Percentiles rank a stretch among this genome's conserved stretches.
phyloP scores from a whole-genome alignment of 2,888 invertebrate species.

The Gnatocerus cornutus region DNA sequence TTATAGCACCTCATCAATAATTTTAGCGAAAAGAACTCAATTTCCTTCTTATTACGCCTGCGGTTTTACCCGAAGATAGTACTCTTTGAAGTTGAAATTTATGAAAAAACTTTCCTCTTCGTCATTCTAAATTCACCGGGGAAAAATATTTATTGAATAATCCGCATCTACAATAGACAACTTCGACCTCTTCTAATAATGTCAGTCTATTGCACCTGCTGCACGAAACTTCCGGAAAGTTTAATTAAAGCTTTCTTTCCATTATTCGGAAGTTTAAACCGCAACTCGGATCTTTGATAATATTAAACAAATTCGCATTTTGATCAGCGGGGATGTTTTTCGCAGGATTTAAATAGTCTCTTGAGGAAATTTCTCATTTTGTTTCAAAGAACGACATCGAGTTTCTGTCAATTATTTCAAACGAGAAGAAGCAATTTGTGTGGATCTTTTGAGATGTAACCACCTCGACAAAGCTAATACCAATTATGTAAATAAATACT shows the following conservation, averaged over 20 bases:
- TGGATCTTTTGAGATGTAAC: constrained; percentile 23
- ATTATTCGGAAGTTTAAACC: constrained; percentile 18
- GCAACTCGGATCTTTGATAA: constrained; percentile 12
- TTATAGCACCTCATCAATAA: constrained; percentile 26
- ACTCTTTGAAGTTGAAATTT: constrained; percentile 15
- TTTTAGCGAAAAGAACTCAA: constrained; percentile 5
- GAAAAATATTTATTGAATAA: constrained; percentile 28
- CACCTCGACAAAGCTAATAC: constrained; percentile 27
- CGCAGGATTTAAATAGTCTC: too few species aligned
- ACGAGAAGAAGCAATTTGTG: constrained; percentile 38
- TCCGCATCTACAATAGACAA: constrained; percentile 28
- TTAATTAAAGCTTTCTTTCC: constrained; percentile 28
- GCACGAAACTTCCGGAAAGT: constrained; percentile 25
- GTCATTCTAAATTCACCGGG: constrained; percentile 4
- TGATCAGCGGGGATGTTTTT: too few species aligned
- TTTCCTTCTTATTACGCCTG: constrained; percentile 9
- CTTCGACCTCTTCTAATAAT: constrained; percentile 22
- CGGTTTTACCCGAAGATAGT: neutral
- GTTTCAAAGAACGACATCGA: constrained; percentile 32
- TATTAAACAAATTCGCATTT: constrained; percentile 22
- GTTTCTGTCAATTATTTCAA: constrained; percentile 38
- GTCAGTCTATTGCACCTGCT: constrained; percentile 39
- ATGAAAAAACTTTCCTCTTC: constrained; percentile 22
- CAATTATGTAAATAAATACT: constrained; percentile 40
- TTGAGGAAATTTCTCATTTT: too few species aligned